Percentiles rank a stretch among this genome's conserved stretches.
Conservation (phyloP, 2,797 vertebrate species). For the Odontamblyopus lacepedii region DNA sequence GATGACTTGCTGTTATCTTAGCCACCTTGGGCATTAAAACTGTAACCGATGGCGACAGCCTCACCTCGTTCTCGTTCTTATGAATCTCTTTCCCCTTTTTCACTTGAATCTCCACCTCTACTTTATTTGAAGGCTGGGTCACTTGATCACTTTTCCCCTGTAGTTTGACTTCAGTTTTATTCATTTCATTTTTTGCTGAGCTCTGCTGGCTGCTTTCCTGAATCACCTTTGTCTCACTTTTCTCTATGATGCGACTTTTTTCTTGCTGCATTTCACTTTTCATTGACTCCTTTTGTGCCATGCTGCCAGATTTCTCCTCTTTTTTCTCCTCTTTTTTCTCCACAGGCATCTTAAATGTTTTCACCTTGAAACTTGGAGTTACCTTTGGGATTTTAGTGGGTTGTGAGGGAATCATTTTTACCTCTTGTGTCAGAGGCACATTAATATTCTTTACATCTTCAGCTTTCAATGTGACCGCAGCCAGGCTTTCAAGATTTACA, state of each 20-base stretch:
- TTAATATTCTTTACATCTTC: slow-evolving; percentile 70
- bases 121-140: slow-evolving; percentile 40
- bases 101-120: slow-evolving; percentile 51
- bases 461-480: slow-evolving; percentile 57
- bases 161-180: slow-evolving; percentile 45
- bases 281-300: slow-evolving; percentile 48
- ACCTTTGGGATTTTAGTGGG: slow-evolving; percentile 77
- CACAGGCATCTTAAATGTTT: slow-evolving; percentile 79
- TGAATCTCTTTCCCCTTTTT: slow-evolving; percentile 61
- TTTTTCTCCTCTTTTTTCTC: slow-evolving; percentile 63
- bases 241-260: slow-evolving; percentile 48
- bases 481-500: slow-evolving; percentile 64
- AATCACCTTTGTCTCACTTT: slow-evolving; percentile 41
- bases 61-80: slow-evolving; percentile 56
- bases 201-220: slow-evolving; percentile 54
- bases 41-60: slow-evolving; percentile 56
- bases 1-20: slow-evolving; percentile 57
- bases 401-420: slow-evolving; percentile 59
- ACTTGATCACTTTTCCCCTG: slow-evolving; percentile 54
- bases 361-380: slow-evolving; percentile 83
- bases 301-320: slow-evolving; percentile 49
- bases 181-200: slow-evolving; percentile 37
- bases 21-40: slow-evolving; percentile 56
- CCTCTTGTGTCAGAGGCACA: slow-evolving; percentile 61
- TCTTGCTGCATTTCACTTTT: slow-evolving; percentile 57